Percentiles rank a stretch among this genome's conserved stretches.
phyloP scores from a whole-genome alignment of 2,113 vertebrate genomes.

The Stegastes partitus region DNA sequence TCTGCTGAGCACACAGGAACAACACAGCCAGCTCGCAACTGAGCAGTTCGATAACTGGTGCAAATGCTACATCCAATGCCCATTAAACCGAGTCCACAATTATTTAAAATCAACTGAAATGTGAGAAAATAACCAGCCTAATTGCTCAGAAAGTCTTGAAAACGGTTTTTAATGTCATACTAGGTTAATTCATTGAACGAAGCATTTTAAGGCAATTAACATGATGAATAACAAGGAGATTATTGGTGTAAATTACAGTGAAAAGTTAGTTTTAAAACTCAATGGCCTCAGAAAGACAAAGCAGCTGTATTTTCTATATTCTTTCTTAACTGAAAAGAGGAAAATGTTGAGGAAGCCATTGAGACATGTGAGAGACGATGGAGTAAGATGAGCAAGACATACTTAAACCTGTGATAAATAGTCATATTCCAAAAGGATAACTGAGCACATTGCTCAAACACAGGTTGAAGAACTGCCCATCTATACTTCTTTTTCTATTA shows the following conservation, averaged over 20 bases:
- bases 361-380: not conserved
- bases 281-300: not conserved
- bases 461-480: no score
- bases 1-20: conserved; percentile 22
- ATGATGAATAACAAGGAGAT: not conserved
- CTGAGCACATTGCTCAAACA: no score
- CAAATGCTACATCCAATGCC: conserved; percentile 9
- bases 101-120: not conserved
- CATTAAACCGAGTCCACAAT: not conserved
- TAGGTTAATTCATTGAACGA: not conserved
- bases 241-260: not conserved
- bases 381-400: no score
- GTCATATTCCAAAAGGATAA: no score
- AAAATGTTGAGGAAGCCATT: conserved; percentile 36
- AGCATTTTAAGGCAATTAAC: conserved; percentile 2
- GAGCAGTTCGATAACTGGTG: not conserved
- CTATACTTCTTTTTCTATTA: no score
- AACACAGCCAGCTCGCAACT: conserved; percentile 18
- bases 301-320: no score
- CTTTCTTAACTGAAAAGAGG: conserved; percentile 10
- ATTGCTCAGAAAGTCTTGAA: not conserved
- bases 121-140: not conserved
- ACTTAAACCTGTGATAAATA: no score
- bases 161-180: not conserved
- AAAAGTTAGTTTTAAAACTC: not conserved